phyloP scores from a whole-genome alignment of 2,888 invertebrate genomes.

The Chrysolina oricalcia region DNA sequence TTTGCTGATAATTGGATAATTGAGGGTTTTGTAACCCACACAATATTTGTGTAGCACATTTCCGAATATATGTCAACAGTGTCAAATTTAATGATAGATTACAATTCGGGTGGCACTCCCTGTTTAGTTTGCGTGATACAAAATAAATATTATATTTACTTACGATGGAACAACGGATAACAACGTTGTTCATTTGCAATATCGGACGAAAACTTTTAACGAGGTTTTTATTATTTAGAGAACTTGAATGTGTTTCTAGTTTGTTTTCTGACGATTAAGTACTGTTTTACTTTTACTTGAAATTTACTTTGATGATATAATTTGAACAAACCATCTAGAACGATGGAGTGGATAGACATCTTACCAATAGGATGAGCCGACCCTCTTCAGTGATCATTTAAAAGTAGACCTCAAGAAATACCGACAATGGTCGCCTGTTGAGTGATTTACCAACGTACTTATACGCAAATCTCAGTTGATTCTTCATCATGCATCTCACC shows the following conservation, averaged over 20 bases:
- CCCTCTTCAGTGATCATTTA: no score
- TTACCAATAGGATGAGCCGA: no score
- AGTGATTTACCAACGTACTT: no score
- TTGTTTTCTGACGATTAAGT: no score
- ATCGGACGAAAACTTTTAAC: neutral
- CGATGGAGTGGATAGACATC: no score
- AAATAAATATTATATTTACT: neutral
- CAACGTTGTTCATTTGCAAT: neutral
- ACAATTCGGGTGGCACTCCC: slow-evolving; percentile 1
- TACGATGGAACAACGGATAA: neutral
- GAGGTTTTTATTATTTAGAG: neutral
- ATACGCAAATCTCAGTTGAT: no score
- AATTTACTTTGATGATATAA: no score
- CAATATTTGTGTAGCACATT: neutral
- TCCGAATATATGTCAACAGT: slow-evolving; percentile 4
- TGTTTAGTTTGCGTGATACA: slow-evolving; percentile 4
- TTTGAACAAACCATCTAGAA: no score
- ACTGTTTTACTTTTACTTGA: no score
- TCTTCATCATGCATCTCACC: no score
- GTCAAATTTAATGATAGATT: slow-evolving; percentile 5
- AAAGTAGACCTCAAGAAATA: no score
- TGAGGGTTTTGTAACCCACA: neutral
- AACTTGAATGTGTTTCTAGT: neutral
- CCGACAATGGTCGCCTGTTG: no score
- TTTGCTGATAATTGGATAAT: neutral